Percentiles rank a stretch among this genome's conserved stretches.
Evolutionary conservation across 1,140 invertebrate species (phyloP).

Genomic region (Papilio machaon): DNA sequence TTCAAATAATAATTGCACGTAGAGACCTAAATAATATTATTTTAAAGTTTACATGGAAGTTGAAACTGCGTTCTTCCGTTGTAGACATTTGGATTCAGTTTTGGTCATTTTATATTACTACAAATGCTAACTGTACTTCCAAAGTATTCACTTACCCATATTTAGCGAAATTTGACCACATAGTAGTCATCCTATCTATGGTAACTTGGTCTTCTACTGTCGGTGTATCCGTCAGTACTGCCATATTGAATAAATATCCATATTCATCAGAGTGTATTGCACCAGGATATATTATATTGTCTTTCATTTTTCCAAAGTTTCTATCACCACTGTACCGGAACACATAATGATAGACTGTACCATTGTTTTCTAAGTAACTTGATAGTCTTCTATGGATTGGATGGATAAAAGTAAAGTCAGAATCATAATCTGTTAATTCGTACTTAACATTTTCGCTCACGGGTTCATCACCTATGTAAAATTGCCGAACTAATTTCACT

Average conservation of each 20-base stretch:
- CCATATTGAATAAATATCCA: constrained; percentile 50
- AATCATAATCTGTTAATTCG: constrained; percentile 43
- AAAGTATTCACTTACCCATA: constrained; percentile 45
- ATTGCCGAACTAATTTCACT: constrained; percentile 42
- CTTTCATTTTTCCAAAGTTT: constrained; percentile 41
- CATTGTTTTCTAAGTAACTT: constrained; percentile 44
- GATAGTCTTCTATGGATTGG: constrained; percentile 43
- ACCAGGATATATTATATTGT: constrained; percentile 40
- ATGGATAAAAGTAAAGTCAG: constrained; percentile 46
- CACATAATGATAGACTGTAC: constrained; percentile 49
- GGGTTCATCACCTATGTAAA: constrained; percentile 51
- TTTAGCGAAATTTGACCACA: constrained; percentile 59
- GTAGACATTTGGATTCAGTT: too few species aligned
- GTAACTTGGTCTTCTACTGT: constrained; percentile 45
- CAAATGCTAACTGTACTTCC: too few species aligned
- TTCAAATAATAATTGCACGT: too few species aligned
- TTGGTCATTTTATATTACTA: too few species aligned
- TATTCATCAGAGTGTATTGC: constrained; percentile 52
- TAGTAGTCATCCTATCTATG: constrained; percentile 47
- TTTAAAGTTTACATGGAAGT: too few species aligned
- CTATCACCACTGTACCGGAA: constrained; percentile 50
- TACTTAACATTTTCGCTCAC: constrained; percentile 34
- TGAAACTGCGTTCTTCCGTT: too few species aligned
- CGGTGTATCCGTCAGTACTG: constrained; percentile 14
- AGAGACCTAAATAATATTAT: too few species aligned